These are phyloP conservation scores for Mionectes macconnelli DNA, from an alignment of 2,113 vertebrate genomes.

Conservation along the genomic window DNA sequence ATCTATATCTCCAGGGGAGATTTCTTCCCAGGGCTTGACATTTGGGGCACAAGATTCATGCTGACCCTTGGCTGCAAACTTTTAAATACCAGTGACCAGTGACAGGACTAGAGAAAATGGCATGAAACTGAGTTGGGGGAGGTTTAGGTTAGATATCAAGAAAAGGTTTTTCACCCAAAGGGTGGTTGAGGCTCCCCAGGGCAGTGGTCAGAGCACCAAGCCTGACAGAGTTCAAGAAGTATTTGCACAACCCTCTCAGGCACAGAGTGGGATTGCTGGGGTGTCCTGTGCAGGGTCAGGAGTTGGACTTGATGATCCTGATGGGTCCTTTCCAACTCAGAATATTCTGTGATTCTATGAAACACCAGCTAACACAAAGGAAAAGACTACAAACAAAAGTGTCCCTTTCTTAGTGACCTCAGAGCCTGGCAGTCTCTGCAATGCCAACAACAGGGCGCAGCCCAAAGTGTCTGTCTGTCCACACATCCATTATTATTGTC, in stretches of 20 bases:
- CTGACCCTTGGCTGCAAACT: neutral
- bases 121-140: neutral
- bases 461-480: neutral
- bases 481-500: neutral
- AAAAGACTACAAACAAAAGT: neutral
- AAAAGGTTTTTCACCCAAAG: neutral
- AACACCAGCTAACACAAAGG: neutral
- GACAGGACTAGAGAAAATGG: neutral
- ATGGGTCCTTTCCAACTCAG: neutral
- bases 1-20: neutral
- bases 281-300: neutral
- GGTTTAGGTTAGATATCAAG: neutral
- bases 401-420: rapidly evolving
- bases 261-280: neutral
- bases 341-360: neutral
- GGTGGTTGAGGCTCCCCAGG: neutral
- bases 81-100: neutral
- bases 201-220: neutral
- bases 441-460: neutral
- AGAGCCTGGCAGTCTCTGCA: neutral
- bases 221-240: neutral
- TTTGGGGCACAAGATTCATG: neutral
- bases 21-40: neutral
- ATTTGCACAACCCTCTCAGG: neutral
- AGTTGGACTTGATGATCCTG: neutral